Conservation (phyloP, 2,888 invertebrate genomes). For the Camponotus fellah region DNA sequence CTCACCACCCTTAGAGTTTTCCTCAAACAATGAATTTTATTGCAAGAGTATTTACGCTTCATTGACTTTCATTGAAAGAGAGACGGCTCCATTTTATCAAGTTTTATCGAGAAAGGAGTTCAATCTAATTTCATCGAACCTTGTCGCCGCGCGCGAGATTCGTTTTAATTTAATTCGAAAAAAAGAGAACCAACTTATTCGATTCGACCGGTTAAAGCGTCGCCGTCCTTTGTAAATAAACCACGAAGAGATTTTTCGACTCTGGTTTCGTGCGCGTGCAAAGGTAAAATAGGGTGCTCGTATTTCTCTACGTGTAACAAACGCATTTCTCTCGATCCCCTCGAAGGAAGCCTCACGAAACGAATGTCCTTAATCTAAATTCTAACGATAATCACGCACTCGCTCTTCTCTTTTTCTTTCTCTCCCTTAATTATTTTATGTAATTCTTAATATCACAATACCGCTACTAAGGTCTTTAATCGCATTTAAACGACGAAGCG, state of each 20-base stretch:
- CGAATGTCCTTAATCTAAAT: constrained; percentile 52
- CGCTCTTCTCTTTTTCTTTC: constrained; percentile 62
- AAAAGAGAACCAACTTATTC: constrained; percentile 12
- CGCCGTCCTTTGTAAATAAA: constrained; percentile 18
- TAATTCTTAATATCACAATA: constrained; percentile 82
- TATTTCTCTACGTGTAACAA: background rate
- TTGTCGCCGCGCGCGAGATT: background rate
- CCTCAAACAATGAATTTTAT: constrained; percentile 24
- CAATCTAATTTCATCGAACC: constrained; percentile 35
- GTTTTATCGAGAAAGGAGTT: constrained; percentile 16
- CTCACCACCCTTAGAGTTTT: constrained; percentile 1
- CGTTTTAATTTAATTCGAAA: constrained; percentile 25
- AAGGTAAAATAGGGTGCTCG: background rate
- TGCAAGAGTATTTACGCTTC: constrained; percentile 13
- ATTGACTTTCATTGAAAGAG: constrained; percentile 24
- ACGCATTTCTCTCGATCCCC: constrained; percentile 35
- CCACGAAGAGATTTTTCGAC: constrained; percentile 32
- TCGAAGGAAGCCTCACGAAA: constrained; percentile 14
- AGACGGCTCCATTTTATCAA: constrained; percentile 16
- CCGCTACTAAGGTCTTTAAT: constrained; percentile 76
- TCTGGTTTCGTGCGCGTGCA: background rate
- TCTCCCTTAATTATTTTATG: constrained; percentile 16
- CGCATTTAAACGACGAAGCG: constrained; percentile 39
- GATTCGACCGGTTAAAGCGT: constrained; percentile 29
- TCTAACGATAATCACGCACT: constrained; percentile 70